Evolutionary conservation across 37 sponge, comb jelly and placozoan genomes (phyloP), one percentile per base, ranked within the genome.

Genomic region (Petrosia ficiformis): DNA sequence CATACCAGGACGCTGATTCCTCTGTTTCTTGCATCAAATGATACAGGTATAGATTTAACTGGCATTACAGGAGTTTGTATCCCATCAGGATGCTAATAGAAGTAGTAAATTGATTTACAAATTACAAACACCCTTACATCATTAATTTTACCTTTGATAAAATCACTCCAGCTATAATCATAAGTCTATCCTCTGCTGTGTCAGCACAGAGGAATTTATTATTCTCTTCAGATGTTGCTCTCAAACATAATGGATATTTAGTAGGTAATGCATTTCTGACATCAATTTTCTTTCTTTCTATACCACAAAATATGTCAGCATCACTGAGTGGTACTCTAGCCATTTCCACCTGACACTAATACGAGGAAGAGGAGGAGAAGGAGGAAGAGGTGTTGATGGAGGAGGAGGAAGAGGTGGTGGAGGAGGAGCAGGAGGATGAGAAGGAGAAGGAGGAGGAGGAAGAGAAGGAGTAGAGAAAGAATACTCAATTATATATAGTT

Each of bases 201-300:
- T 95, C 96, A 32, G 89, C 89, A 85, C 96, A 95, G 38, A 91
- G 65, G 73, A 81, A 91, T 26, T 79, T 83, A n/a, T 74, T 78
- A 0, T 83, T 63, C 8, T 91, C 92, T 10, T 85, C 83, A 59
- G 59, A 72, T 21, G 44, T 82, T 4, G 61, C 76, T 56, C 76
- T 77, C 67, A 91, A 52, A 75, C 87, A 91, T 56, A 86, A 86
- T 35, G 72, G 75, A 63, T 91, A 79, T 37, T 83, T 72, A 70
- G 83, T 82, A 4, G 92, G 92, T 42, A 80, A 68, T 6, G 92
- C 87, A 48, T 86, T 81, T 61, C 81, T 86, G 10, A 85, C 72
- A 38, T 86, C 92, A 8, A 79, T 66, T 36, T 57, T 88, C 11
- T 67, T n/a, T 42, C 48, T 39, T 39, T 75, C 81, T 52, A 89